Evolutionary conservation across 2,888 invertebrate species (phyloP), one percentile per base, ranked within the genome.

Genomic region (Rotaria macrura): DNA sequence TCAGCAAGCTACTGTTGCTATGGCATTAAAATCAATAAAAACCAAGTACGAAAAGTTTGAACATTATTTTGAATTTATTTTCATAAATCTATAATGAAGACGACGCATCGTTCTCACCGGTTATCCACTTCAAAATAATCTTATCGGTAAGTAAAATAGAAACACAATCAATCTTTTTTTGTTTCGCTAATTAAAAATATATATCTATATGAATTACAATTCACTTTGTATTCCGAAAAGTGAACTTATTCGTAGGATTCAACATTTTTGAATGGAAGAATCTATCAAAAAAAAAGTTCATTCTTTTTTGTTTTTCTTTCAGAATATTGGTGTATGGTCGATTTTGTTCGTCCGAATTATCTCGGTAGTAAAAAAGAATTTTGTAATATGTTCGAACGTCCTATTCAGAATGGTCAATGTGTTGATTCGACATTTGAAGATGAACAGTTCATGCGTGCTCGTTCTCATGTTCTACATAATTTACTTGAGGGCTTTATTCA

Each of bases 351-450:
- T 40, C 99, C 99, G 0, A 97, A 96, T 92, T 98, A 96, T 91
- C 93, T 99, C 65, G 99, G 98, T 87, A 95, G 95, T 40, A 96
- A 96, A 91, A 95, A 96, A 0, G 97, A 98, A 91, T 99, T 99
- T 91, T 94, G 95, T 89, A 97, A 97, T 90, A 97, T 97, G 96
- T 99, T 99, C 90, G 98, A 98, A 90, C 93, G 97, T 25, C 99
- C 99, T 0, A 99, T 99, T 88, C 96, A 95, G 91, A 98, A 98
- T 90, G 99, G 98, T 0, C 97, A 97, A 91, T 98, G 97, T 91
- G 94, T 95, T 57, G 98, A 99, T 91, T 96, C 96, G 34, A 98
- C 97, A 0, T 95, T 95, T 0, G 94, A 95, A 88, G 99, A 99
- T 90, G 94, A 95, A 87, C 93, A 95, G 88, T 92, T 98, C 23